Base-by-base conservation (phyloP, 2,888 invertebrate species). In the Aspidiotus rigidus region DNA sequence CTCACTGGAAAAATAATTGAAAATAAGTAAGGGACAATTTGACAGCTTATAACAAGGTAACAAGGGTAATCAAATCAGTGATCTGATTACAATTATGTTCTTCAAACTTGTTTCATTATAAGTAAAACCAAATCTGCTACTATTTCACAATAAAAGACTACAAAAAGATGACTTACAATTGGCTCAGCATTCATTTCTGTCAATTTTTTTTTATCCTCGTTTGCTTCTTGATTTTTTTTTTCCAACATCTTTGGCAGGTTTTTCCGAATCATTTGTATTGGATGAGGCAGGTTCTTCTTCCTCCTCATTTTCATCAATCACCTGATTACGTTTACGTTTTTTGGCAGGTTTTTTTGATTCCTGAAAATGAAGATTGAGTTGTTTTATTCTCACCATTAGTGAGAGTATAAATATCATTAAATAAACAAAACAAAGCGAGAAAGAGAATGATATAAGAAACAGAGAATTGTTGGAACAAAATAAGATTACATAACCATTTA, bases 251-350 rank as follows among this genome's bases (percentile, higher is more conserved):
- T 62, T 62, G n/a, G 62, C 62, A 7, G 62, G 62, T 62, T 62
- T 62, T 49, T 62, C 53, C 44, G 53, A 62, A 28, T 62, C 62
- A 44, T 62, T 28, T 28, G 28, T 28, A 28, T 28, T 28, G 5
- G 28, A 28, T 28, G 28, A 28, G 28, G 5, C 28, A 13, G 49
- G 49, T n/a, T 59, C 59, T 13, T 59, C 59, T 6, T 13, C 39
- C 13, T 59, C 59, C 3, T 16, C 11, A 39, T 7, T 16, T 39
- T 59, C 59, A 13, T 59, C 59, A 28, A 59, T 59, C 8, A 66
- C 57, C 15, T 66, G 66, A 49, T 66, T 66, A 7, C 66, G 59
- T 60, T 66, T 66, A 44, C 66, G 66, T 49, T 66, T 59, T 39
- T 59, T 59, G 2, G 59, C 59, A 2, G 59, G 59, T 59, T 59